A percentile compares a stretch with the other conserved stretches of the same genome.
Conservation (phyloP, 2,888 invertebrate genomes). For the Anarsia innoxiella region DNA sequence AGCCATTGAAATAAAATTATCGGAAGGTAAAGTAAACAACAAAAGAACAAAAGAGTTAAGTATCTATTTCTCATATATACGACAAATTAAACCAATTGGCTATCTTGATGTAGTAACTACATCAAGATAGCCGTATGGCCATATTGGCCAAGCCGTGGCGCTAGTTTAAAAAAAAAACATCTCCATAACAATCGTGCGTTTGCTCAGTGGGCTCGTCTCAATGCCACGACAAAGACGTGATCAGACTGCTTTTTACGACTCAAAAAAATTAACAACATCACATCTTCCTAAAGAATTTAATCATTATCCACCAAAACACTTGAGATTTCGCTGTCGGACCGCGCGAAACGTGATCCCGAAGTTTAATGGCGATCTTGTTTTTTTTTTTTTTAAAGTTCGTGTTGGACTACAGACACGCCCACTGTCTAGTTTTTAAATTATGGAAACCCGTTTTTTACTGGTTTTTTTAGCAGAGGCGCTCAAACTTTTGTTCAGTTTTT, state of each 20-base stretch:
- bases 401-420: slow-evolving; percentile 18
- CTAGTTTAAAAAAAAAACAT: background rate
- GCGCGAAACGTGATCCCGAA: background rate
- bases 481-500: no score
- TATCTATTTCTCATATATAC: no score
- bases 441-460: slow-evolving; percentile 10
- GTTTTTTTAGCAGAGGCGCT: no score
- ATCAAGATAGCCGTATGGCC: no score
- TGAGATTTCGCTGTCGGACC: no score
- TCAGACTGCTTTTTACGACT: slow-evolving; percentile 37
- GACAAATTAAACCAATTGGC: no score
- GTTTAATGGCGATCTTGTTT: background rate
- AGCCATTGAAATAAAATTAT: no score
- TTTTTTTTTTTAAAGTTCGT: background rate
- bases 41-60: no score
- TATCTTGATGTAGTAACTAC: no score
- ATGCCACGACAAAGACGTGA: slow-evolving; percentile 43
- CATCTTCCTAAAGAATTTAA: slow-evolving; percentile 28
- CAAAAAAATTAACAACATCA: slow-evolving; percentile 23
- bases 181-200: slow-evolving; percentile 13
- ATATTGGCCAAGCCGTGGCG: no score
- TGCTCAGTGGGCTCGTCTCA: slow-evolving; percentile 41
- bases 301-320: slow-evolving; percentile 10
- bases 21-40: no score
- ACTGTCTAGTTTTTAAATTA: slow-evolving; percentile 13